These are phyloP conservation scores for Panulirus ornatus DNA, from an alignment of 1,140 invertebrate genomes.

Conservation along the genomic window DNA sequence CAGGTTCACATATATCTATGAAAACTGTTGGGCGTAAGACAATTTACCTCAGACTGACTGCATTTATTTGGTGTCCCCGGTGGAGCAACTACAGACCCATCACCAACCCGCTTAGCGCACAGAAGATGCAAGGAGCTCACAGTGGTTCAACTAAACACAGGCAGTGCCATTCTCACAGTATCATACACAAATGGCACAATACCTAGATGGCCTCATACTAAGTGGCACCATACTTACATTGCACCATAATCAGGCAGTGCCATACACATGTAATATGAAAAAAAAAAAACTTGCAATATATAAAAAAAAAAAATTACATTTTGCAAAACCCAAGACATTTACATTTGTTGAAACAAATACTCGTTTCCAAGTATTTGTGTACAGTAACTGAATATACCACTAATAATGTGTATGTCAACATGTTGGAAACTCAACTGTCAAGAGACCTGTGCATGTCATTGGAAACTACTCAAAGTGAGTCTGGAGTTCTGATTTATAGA, in stretches of 20 bases:
- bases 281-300: no score
- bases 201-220: background rate
- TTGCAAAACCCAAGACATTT: no score
- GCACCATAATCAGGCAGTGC: no score
- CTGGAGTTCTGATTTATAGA: background rate
- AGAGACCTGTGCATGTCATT: background rate
- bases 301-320: no score
- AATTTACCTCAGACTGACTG: background rate
- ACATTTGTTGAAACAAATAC: no score
- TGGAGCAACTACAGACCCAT: conserved; percentile 63
- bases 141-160: conserved; percentile 19
- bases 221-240: background rate
- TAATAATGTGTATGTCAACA: background rate
- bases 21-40: no score
- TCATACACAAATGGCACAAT: background rate
- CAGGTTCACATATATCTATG: no score
- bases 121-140: conserved; percentile 9
- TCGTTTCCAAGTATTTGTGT: background rate
- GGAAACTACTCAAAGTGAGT: conserved; percentile 11
- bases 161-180: background rate
- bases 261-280: no score
- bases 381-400: background rate
- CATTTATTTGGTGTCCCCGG: conserved; percentile 61
- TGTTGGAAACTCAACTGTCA: background rate
- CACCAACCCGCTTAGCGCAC: conserved; percentile 62